Conservation (phyloP, 2,797 vertebrate genomes). For the Selene dorsalis region DNA sequence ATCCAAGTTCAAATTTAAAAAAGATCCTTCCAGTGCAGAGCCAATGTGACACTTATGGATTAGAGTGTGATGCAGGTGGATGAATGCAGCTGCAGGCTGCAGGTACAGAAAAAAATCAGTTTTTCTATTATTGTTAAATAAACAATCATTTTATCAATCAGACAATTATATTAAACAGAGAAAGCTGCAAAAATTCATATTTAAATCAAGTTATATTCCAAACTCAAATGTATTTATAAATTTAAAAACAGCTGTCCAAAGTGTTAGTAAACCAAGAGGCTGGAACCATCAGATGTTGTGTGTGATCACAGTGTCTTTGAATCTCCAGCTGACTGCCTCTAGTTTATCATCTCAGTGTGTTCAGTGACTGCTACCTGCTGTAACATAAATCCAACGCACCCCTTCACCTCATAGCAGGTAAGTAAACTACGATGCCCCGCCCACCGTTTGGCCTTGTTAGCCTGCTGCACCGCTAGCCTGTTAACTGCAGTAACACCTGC, state of each 20-base stretch:
- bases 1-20: neutral
- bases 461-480: neutral
- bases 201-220: neutral
- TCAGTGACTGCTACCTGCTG: neutral
- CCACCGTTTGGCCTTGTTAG: neutral
- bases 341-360: neutral
- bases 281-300: too few relatives aligned
- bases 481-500: neutral
- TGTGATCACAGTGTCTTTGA: neutral
- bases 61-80: neutral
- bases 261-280: too few relatives aligned
- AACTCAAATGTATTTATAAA: neutral
- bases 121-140: neutral
- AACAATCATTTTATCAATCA: neutral
- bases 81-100: neutral
- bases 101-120: neutral
- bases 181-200: too few relatives aligned
- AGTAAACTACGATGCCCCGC: neutral
- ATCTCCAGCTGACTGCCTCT: neutral
- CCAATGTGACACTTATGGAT: slow-evolving; percentile 5
- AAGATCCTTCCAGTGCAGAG: neutral
- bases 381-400: neutral
- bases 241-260: too few relatives aligned
- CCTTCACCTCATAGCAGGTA: neutral
- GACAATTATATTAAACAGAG: neutral